Base-by-base conservation (phyloP, 2,113 vertebrate species). In the Atractosteus spatula region DNA sequence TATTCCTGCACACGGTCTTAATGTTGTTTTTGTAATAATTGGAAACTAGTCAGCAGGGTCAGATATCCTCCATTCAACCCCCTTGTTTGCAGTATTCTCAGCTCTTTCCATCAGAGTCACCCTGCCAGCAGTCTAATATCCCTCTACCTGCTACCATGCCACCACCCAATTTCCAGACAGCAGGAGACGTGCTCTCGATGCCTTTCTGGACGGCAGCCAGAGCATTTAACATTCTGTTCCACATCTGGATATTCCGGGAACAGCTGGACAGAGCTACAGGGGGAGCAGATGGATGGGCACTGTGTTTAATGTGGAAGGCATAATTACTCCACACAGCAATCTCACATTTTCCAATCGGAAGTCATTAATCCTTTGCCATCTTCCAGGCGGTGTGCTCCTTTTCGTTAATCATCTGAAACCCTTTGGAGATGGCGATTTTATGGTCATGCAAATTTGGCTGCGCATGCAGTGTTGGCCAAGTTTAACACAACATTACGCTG, bases 331-430 rank as follows among this genome's bases (percentile, higher is more conserved):
- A 59, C 76, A 79, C 77, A 78, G 83, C 70, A 71, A 76, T 82
- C 77, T 79, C 76, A 74, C 67, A 77, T 74, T 65, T 72, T 72
- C 80, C 76, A 79, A 65, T 76, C 79, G 79, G 69, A 81, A 74
- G 77, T 74, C 77, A 80, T 85, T 79, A 85, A 87, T 87, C 84
- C 79, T 76, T 72, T 66, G 77, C 73, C 74, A 74, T 80, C 81
- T 89, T 74, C 76, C 76, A 70, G 84, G 82, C 85, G 76, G 71
- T 69, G 64, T 89, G 84, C 88, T 82, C 82, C 77, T 82, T 81
- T 76, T 73, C 70, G 82, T 86, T 80, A 80, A 84, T 80, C 85
- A 80, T 68, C 71, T 4, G 10, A 51, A 51, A 51, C 5, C 47
- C 2, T 51, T 51, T 51, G 5, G 47, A 51, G 47, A 51, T 10